Percentiles rank a stretch among this genome's conserved stretches.
phyloP scores from a whole-genome alignment of 2,888 invertebrate species.

The Caenorhabditis sp. region DNA sequence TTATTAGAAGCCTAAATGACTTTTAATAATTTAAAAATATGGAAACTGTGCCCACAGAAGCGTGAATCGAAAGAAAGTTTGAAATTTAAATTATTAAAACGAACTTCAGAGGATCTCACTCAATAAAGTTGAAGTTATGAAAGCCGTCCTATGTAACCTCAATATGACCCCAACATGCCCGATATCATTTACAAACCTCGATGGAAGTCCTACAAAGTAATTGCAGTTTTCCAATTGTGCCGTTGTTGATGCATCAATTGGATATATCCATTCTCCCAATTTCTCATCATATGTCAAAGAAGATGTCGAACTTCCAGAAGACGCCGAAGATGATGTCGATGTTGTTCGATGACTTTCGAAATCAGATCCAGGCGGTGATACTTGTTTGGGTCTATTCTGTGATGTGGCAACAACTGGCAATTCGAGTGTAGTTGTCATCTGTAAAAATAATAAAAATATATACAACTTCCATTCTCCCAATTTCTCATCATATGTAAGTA shows the following conservation, averaged over 20 bases:
- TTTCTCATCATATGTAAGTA: neutral
- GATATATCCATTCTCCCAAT: constrained; percentile 47
- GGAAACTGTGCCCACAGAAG: no score
- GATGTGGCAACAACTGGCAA: constrained; percentile 6
- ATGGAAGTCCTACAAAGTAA: constrained; percentile 49
- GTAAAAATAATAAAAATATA: constrained; percentile 7
- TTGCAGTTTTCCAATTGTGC: constrained; percentile 46
- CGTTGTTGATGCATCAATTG: constrained; percentile 39
- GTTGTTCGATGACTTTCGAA: constrained; percentile 2
- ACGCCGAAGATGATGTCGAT: constrained; percentile 16
- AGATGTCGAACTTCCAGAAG: constrained; percentile 8
- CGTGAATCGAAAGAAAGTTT: no score
- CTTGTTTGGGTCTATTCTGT: constrained; percentile 12
- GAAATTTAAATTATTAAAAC: no score
- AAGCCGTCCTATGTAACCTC: no score
- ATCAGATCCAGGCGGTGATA: constrained; percentile 13
- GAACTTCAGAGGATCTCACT: no score
- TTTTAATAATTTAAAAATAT: neutral
- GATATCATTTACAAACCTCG: constrained; percentile 21
- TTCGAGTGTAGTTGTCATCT: constrained; percentile 46
- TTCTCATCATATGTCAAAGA: constrained; percentile 44
- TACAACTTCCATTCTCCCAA: neutral
- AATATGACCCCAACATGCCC: neutral
- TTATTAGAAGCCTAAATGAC: neutral
- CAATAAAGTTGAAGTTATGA: no score